Evolutionary conservation across 1,140 invertebrate species (phyloP).

Genomic region (Scylla paramamosain): DNA sequence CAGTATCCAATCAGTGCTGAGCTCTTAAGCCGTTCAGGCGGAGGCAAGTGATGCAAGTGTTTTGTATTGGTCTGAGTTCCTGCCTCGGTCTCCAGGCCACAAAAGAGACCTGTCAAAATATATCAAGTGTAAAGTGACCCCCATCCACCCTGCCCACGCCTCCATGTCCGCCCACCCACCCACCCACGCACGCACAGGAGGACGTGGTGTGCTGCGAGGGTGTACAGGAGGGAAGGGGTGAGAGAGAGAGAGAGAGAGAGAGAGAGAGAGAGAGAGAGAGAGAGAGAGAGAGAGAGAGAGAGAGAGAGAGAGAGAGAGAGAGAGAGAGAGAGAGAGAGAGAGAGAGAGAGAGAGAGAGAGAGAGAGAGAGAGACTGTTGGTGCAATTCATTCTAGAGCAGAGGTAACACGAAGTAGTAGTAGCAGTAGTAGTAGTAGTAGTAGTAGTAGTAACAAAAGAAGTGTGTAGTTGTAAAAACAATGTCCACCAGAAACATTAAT

Average conservation of each 20-base stretch:
- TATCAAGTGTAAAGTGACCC: background rate
- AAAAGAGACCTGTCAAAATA: background rate
- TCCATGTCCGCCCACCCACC: no score
- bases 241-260: no score
- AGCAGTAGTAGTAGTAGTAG: constrained; percentile 22
- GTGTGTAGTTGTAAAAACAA: background rate
- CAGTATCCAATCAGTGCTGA: background rate
- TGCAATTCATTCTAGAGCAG: no score
- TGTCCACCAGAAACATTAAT: no score
- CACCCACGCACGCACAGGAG: no score
- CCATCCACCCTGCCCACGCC: background rate
- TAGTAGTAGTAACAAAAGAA: background rate
- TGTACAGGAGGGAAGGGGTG: background rate
- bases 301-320: no score
- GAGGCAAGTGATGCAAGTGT: constrained; percentile 1
- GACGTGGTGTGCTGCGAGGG: background rate
- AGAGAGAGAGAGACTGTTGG: no score
- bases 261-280: no score
- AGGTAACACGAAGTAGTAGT: no score
- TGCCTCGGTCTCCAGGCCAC: background rate
- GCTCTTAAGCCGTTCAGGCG: constrained; percentile 18
- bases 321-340: no score
- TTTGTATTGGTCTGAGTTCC: constrained; percentile 10
- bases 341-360: no score
- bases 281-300: no score